Base-by-base conservation (phyloP, 1,140 invertebrate species). In the Hyles vespertilio region DNA sequence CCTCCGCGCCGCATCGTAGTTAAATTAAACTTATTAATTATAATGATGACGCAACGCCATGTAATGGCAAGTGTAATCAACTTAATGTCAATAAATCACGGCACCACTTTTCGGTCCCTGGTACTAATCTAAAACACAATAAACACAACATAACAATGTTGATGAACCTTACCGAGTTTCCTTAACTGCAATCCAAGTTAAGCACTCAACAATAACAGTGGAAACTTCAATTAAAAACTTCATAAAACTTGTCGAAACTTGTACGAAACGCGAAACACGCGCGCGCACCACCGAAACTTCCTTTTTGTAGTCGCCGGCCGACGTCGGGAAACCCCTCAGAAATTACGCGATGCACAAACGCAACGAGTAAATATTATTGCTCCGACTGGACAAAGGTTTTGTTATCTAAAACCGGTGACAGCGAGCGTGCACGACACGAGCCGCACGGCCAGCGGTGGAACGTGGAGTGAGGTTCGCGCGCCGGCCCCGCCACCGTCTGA, bases 361-460 rank as follows among this genome's bases (percentile, higher is more conserved):
- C 72, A 63, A 53, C 64, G 74, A 75, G 81, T 85, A 82, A 87
- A 88, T 88, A 88, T 86, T 88, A 83, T 70, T 77, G 77, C 69
- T 77, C 61, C 77, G 77, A 67, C 81, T 84, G 83, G 85, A 88
- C 85, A 88, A 88, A 88, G 83, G 85, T 84, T 88, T 82, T 81
- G 82, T 85, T 84, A 84, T 84, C 78, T 84, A 82, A 81, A 83
- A 80, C 79, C 74, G 74, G 70, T 77, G 82, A 72, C 75, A 79
- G 80, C 64, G 74, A 77, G 65, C 76, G 73, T 80, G 72, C 62
- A 70, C 67, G 67, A 79, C 71, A 79, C 81, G 70, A 79, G 65
- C 58, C 71, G 79, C 83, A 72, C 85, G 85, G 79, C 55, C 83
- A 80, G 79, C 77, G 81, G 72, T 74, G 65, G 65, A 81, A 65